Evolutionary conservation across 2,888 invertebrate species (phyloP).

Genomic region (Drosophila kambysellisi): DNA sequence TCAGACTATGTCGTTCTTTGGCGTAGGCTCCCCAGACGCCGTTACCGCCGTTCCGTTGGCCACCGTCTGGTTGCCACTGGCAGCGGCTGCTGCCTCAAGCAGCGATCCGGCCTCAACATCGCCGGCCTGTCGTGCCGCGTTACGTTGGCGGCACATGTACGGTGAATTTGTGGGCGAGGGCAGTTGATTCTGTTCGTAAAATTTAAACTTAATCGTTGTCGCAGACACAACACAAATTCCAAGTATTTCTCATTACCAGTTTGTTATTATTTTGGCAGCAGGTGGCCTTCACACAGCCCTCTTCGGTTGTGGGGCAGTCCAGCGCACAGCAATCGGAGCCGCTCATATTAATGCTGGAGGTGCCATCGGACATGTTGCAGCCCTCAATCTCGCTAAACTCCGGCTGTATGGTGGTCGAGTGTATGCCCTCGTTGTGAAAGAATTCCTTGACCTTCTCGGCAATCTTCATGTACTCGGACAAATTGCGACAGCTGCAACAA

Average conservation of each 20-base stretch:
- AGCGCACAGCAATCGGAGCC: slow-evolving; percentile 90
- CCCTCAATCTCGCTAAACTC: slow-evolving; percentile 95
- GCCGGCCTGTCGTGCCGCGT: slow-evolving; percentile 87
- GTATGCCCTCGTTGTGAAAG: slow-evolving; percentile 99
- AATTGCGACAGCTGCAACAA: slow-evolving; percentile 91
- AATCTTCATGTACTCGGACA: slow-evolving; percentile 98
- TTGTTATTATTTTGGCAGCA: slow-evolving; percentile 88
- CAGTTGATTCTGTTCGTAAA: slow-evolving; percentile 85
- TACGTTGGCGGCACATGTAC: slow-evolving; percentile 92
- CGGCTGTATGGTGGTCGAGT: slow-evolving; percentile 99
- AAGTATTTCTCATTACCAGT: slow-evolving; percentile 63
- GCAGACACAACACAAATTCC: neutral
- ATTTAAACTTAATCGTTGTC: neutral
- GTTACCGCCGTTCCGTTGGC: slow-evolving; percentile 57
- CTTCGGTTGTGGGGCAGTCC: slow-evolving; percentile 94
- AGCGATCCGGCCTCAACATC: slow-evolving; percentile 85
- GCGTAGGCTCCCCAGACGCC: slow-evolving; percentile 51
- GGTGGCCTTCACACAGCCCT: slow-evolving; percentile 93
- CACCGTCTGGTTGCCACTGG: slow-evolving; percentile 67
- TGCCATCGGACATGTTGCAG: slow-evolving; percentile 84
- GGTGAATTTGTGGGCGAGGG: slow-evolving; percentile 93
- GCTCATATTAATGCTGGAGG: slow-evolving; percentile 86
- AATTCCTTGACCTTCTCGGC: slow-evolving; percentile 98
- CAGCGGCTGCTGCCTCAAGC: slow-evolving; percentile 78
- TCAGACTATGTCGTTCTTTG: slow-evolving; percentile 83